Evolutionary conservation across 2,113 vertebrate genomes (phyloP).

Genomic region (Gallinago paraguaiae): DNA sequence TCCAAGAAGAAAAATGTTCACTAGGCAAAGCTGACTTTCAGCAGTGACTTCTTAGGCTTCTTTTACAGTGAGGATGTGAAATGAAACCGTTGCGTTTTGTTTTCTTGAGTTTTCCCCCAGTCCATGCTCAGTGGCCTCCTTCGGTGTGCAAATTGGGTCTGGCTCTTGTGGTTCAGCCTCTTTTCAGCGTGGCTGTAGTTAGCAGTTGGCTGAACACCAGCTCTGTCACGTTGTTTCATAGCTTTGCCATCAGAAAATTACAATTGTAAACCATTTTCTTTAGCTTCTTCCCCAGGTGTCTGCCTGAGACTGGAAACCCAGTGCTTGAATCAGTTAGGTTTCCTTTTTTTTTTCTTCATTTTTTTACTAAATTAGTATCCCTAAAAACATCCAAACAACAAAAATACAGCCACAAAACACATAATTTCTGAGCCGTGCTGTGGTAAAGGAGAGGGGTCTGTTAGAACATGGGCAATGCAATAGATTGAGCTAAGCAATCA

Average conservation of each 20-base stretch:
- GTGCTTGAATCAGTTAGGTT: neutral
- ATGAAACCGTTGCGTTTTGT: neutral
- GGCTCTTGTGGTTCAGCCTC: slow-evolving; percentile 27
- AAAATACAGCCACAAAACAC: neutral
- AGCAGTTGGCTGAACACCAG: slow-evolving; percentile 12
- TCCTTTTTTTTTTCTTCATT: neutral
- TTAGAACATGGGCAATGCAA: neutral
- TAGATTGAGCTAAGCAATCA: neutral
- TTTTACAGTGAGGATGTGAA: neutral
- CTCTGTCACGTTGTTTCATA: neutral
- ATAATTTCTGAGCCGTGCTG: neutral
- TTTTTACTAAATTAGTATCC: neutral
- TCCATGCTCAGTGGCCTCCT: neutral
- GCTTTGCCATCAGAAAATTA: neutral
- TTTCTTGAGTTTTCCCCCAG: neutral
- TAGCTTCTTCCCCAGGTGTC: neutral
- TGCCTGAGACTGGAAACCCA: neutral
- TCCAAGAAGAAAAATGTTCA: neutral
- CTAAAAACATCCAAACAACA: neutral
- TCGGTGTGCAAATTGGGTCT: neutral
- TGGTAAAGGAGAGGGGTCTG: fast-evolving
- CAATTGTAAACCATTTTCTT: neutral
- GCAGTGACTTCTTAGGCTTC: neutral
- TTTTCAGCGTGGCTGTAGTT: neutral
- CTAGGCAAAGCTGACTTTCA: neutral